Conservation (phyloP, 2,113 vertebrate genomes). For the Nannobrachium achirus region DNA sequence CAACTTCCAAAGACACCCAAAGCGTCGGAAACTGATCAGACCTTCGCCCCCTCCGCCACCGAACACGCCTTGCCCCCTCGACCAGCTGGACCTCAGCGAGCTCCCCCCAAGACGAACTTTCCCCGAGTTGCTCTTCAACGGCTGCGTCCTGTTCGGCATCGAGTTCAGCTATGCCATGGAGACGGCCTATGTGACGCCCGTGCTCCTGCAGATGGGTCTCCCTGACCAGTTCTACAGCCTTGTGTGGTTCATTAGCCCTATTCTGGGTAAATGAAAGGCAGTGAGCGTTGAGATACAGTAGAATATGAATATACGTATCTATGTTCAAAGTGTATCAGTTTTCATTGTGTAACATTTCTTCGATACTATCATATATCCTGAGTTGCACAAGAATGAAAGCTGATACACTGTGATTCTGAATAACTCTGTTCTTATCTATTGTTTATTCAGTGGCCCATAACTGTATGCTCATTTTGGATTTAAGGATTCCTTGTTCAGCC, state of each 20-base stretch:
- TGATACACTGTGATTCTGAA: constrained; percentile 10
- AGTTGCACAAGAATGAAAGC: not conserved
- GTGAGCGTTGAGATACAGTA: not conserved
- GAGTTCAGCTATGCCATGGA: constrained; percentile 99
- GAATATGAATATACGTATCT: no score
- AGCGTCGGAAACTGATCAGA: constrained; percentile 87
- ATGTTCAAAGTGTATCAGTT: no score
- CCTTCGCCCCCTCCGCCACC: constrained; percentile 93
- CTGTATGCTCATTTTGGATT: constrained; percentile 47
- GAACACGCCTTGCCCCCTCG: constrained; percentile 92
- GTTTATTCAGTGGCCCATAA: not conserved
- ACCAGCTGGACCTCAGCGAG: constrained; percentile 87
- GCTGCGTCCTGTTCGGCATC: constrained; percentile 93
- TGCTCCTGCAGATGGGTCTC: constrained; percentile 95
- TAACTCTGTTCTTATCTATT: not conserved
- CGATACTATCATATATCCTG: not conserved
- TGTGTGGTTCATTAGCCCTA: constrained; percentile 98
- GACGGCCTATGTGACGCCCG: constrained; percentile 95
- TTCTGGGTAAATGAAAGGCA: constrained; percentile 84
- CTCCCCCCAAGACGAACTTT: constrained; percentile 91
- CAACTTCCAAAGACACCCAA: constrained; percentile 97
- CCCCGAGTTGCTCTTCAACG: constrained; percentile 91
- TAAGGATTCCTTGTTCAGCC: constrained; percentile 96
- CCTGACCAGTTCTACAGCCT: constrained; percentile 96
- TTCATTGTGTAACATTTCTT: no score